Conservation (phyloP, 2,113 vertebrate genomes). For the Dicerorhinus sumatrensis region DNA sequence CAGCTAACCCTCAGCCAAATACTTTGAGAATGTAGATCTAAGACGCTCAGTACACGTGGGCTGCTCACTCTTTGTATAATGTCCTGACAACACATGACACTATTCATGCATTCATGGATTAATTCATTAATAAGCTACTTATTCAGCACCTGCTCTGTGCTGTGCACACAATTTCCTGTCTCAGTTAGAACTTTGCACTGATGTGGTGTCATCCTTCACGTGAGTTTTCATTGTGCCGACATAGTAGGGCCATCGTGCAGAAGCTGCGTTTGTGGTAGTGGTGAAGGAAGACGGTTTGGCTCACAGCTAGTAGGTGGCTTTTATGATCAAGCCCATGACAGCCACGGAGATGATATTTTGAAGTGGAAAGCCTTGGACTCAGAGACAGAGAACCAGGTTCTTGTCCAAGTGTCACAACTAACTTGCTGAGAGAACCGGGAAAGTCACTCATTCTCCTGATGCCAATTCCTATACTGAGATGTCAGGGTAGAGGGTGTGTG, state of each 20-base stretch:
- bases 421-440: neutral
- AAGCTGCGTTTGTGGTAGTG: neutral
- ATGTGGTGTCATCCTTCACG: accelerated
- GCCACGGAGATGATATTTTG: neutral
- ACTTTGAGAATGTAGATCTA: neutral
- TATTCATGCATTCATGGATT: neutral
- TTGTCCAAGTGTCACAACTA: neutral
- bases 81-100: neutral
- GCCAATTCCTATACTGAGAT: neutral
- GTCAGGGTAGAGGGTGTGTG: neutral
- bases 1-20: neutral
- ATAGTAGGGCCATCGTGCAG: accelerated
- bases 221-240: neutral
- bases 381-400: neutral
- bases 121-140: neutral
- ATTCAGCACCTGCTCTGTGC: neutral
- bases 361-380: neutral
- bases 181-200: neutral
- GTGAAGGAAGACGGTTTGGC: neutral
- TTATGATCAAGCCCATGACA: neutral
- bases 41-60: neutral
- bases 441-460: neutral
- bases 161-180: neutral
- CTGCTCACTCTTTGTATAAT: neutral
- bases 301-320: neutral